Conservation (phyloP, 2,797 vertebrate genomes). For the Fratercula arctica region DNA sequence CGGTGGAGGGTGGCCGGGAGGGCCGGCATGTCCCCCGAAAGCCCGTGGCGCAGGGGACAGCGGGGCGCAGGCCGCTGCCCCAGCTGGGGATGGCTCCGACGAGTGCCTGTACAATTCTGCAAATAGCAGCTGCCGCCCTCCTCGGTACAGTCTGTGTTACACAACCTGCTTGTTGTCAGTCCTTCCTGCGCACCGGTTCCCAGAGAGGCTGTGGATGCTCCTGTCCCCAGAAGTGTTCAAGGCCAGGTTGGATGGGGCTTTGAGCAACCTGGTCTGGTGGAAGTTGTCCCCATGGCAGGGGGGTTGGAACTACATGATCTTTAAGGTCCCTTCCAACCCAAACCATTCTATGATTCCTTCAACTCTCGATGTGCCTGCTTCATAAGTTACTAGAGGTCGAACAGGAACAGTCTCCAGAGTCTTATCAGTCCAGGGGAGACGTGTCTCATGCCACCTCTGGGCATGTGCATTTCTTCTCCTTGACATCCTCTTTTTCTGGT, state of each 20-base stretch:
- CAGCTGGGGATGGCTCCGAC: rapidly evolving
- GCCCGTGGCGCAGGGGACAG: too few species aligned
- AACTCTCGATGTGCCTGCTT: rapidly evolving
- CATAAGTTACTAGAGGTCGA: rapidly evolving
- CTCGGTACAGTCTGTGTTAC: neutral
- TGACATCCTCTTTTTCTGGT: neutral
- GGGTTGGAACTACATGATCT: neutral
- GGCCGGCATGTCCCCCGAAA: neutral
- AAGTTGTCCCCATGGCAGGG: neutral
- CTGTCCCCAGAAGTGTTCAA: neutral
- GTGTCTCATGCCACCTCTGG: rapidly evolving
- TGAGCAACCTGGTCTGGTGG: neutral
- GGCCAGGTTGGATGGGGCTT: neutral
- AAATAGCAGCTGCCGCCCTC: neutral
- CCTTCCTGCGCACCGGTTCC: neutral
- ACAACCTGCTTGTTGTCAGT: neutral
- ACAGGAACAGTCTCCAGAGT: neutral
- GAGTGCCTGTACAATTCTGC: rapidly evolving
- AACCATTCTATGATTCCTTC: neutral
- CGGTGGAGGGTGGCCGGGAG: neutral
- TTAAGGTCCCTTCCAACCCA: neutral
- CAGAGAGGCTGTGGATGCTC: neutral
- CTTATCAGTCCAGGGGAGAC: too few species aligned
- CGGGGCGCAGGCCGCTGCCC: neutral
- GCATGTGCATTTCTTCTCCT: rapidly evolving